Evolutionary conservation across 2,888 invertebrate genomes (phyloP).

Genomic region (Volucella inanis): DNA sequence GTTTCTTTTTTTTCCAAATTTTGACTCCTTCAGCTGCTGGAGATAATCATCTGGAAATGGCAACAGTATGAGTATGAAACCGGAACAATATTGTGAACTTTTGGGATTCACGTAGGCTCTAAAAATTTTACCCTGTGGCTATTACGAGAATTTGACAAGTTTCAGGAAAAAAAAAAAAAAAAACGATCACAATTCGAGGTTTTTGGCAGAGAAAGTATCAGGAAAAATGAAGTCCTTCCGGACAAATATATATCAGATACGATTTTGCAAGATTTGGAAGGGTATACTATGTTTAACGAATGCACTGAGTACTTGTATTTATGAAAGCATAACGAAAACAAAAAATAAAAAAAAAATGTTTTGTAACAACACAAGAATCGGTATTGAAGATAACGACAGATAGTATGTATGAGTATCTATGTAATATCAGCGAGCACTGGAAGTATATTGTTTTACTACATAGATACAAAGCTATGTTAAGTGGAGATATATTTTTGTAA

Average conservation of each 20-base stretch:
- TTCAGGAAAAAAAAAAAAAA: background rate
- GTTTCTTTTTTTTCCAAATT: conserved; percentile 6
- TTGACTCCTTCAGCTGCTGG: conserved; percentile 33
- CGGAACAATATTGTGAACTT: conserved; percentile 29
- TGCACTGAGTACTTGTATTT: no score
- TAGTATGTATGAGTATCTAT: no score
- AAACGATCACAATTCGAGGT: background rate
- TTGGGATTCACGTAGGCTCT: background rate
- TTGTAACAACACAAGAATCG: no score
- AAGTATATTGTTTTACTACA: no score
- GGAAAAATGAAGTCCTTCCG: background rate
- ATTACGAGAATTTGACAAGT: conserved; percentile 25
- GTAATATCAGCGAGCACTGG: no score
- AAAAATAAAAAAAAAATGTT: no score
- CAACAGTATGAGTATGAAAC: conserved; percentile 22
- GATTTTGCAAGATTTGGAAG: background rate
- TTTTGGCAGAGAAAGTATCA: conserved; percentile 1
- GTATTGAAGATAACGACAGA: no score
- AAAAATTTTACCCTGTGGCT: conserved; percentile 21
- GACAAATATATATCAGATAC: background rate
- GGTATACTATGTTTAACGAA: conserved; percentile 14
- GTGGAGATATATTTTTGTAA: no score
- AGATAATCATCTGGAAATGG: conserved; percentile 40
- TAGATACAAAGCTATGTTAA: no score
- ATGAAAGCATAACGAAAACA: no score